Percentiles rank a stretch among this genome's conserved stretches.
These are phyloP conservation scores for Erpobdella octoculata DNA, from an alignment of 2,888 invertebrate genomes.

Conservation along the genomic window DNA sequence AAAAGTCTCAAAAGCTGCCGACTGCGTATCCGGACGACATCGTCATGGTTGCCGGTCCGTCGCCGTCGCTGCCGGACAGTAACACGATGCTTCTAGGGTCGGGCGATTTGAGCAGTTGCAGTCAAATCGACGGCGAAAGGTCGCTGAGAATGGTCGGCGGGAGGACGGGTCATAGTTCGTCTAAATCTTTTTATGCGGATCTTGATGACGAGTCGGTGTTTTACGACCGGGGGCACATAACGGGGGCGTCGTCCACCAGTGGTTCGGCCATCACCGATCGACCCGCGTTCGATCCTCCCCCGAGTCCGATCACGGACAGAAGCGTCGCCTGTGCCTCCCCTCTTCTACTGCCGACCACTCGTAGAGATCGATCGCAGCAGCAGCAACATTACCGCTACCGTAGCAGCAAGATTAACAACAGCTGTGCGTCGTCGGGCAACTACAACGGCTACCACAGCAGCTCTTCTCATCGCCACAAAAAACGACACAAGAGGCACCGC, in stretches of 20 bases:
- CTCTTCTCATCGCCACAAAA: neutral
- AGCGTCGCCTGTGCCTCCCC: slow-evolving; percentile 44
- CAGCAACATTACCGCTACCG: slow-evolving; percentile 44
- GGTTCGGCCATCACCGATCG: slow-evolving; percentile 41
- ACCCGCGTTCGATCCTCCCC: slow-evolving; percentile 69
- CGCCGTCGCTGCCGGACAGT: slow-evolving; percentile 7
- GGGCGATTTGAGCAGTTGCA: neutral
- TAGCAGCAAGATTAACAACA: slow-evolving; percentile 77
- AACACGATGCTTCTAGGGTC: neutral
- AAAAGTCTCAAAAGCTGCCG: slow-evolving; percentile 40
- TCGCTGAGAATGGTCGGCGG: neutral
- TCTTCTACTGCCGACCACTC: neutral
- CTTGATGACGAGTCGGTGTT: slow-evolving; percentile 19
- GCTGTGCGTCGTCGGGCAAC: slow-evolving; percentile 45
- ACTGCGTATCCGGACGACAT: slow-evolving; percentile 31
- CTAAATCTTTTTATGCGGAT: neutral
- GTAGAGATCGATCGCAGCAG: slow-evolving; percentile 58
- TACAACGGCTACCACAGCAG: neutral
- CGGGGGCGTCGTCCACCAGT: slow-evolving; percentile 61
- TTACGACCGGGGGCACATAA: slow-evolving; percentile 63
- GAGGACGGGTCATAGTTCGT: neutral
- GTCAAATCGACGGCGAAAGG: neutral
- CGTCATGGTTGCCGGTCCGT: slow-evolving; percentile 28
- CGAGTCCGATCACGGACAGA: slow-evolving; percentile 67
- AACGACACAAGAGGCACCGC: neutral